Base-by-base conservation (phyloP, 1,140 invertebrate genomes). In the Tetramorium alpestre region DNA sequence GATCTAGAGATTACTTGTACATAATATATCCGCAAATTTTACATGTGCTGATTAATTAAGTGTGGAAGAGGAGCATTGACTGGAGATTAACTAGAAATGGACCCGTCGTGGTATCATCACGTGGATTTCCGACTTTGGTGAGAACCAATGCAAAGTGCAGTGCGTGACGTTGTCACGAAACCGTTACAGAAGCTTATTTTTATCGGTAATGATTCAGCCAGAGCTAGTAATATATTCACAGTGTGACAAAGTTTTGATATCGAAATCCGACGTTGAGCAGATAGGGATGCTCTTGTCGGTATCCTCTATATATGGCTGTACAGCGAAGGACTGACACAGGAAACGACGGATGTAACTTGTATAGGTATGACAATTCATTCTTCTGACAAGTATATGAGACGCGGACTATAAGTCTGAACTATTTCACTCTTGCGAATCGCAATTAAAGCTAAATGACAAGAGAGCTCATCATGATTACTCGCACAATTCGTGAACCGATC, bases 141-240 rank as follows among this genome's bases (percentile, higher is more conserved):
- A 77, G 65, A 65, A 56, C 64, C 75, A 33, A 33, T 33, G 51
- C 41, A 72, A 70, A 89, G 76, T 89, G 88, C 70, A 84, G 85
- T 73, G 81, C 65, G 89, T 16, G 64, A 69, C 60, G 3, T 60
- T 67, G 25, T 78, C 87, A 87, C 72, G 65, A 78, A 78, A 47
- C 58, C 81, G 54, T 87, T 49, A 49, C 41, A 87, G 67, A 72
- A 56, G 80, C 54, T 87, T 87, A 89, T 89, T 89, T 89, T 89
- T 89, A 89, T 87, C 11, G 64, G 38, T 78, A 85, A 62, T 73
- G 41, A 58, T 84, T 56, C 47, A 78, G 28, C 28, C 47, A 47
- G 70, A 56, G 33, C 44, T 54, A 47, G 56, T 75, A 89, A 62
- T 13, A 56, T 70, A 84, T 77, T 16, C 25, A 41, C 25, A 58